Conservation (phyloP, 2,797 vertebrate genomes). For the Diplodus sargus region DNA sequence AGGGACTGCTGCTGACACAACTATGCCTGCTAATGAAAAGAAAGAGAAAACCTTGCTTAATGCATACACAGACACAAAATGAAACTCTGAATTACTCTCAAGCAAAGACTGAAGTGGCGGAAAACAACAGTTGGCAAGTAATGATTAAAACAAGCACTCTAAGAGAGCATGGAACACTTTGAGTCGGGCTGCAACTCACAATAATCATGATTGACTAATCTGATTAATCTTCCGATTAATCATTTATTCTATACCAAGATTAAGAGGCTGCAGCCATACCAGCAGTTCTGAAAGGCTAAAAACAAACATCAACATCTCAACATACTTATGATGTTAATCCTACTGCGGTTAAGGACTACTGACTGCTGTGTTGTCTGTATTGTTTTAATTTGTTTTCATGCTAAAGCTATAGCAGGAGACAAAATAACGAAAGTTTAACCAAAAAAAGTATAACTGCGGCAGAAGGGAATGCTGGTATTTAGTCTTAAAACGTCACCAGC, state of each 20-base stretch:
- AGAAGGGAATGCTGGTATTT: not conserved
- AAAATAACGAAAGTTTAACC: too few species aligned
- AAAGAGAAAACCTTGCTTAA: conserved; percentile 6
- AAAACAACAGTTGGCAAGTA: not conserved
- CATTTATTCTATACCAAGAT: not conserved
- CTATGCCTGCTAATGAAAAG: conserved; percentile 23
- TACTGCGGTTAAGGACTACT: too few species aligned
- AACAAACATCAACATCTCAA: not conserved
- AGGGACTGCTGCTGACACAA: conserved; percentile 32
- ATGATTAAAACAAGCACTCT: not conserved
- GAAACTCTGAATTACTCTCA: conserved; percentile 4
- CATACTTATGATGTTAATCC: too few species aligned
- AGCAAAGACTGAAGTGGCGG: not conserved
- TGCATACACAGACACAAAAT: not conserved
- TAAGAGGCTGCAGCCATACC: not conserved
- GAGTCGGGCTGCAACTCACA: not conserved
- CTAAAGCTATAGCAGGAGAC: too few species aligned
- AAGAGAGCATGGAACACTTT: not conserved
- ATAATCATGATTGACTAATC: not conserved
- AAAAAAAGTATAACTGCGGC: not conserved
- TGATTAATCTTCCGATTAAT: not conserved
- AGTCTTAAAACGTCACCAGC: not conserved
- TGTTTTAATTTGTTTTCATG: too few species aligned
- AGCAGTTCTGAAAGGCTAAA: not conserved
- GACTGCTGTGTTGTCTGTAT: too few species aligned